Percentiles rank a stretch among this genome's conserved stretches.
These are phyloP conservation scores for Chalcosyrphus nemorum DNA, from an alignment of 2,888 invertebrate genomes.

Conservation along the genomic window DNA sequence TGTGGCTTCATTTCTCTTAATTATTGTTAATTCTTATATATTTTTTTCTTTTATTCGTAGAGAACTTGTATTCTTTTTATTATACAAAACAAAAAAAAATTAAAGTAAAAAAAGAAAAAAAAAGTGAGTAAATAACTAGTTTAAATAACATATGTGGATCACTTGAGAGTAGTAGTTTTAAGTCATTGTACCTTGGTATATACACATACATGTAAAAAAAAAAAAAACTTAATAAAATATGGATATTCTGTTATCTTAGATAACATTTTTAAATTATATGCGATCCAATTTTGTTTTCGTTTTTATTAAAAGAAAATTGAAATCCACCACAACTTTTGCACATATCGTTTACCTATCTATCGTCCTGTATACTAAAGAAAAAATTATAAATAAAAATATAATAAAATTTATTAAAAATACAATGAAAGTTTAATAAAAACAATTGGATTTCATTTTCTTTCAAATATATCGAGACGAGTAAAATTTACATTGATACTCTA, in stretches of 20 bases:
- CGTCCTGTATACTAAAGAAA: conserved; percentile 57
- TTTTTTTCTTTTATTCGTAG: conserved; percentile 43
- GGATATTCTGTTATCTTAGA: conserved; percentile 59
- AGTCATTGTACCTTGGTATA: conserved; percentile 64
- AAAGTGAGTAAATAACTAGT: conserved; percentile 2
- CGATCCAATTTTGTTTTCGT: conserved; percentile 48
- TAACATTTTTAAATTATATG: conserved; percentile 57
- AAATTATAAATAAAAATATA: conserved; percentile 2
- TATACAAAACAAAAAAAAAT: conserved; percentile 27
- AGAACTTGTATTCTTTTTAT: conserved; percentile 47
- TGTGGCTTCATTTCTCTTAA: conserved; percentile 69
- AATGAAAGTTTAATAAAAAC: conserved; percentile 42
- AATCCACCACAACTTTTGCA: conserved; percentile 71
- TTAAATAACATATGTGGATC: conserved; percentile 40
- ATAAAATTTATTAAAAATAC: conserved; percentile 30
- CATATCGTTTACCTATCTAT: conserved; percentile 68
- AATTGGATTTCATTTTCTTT: conserved; percentile 31
- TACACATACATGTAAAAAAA: conserved; percentile 37
- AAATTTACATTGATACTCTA: conserved; percentile 70
- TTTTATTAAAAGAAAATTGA: conserved; percentile 48
- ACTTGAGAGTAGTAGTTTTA: conserved; percentile 73
- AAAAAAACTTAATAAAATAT: conserved; percentile 31
- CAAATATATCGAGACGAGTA: conserved; percentile 65
- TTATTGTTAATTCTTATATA: conserved; percentile 19
- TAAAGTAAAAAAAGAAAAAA: background rate